Conservation (phyloP, 1,140 invertebrate genomes). For the Pararge aegeria region DNA sequence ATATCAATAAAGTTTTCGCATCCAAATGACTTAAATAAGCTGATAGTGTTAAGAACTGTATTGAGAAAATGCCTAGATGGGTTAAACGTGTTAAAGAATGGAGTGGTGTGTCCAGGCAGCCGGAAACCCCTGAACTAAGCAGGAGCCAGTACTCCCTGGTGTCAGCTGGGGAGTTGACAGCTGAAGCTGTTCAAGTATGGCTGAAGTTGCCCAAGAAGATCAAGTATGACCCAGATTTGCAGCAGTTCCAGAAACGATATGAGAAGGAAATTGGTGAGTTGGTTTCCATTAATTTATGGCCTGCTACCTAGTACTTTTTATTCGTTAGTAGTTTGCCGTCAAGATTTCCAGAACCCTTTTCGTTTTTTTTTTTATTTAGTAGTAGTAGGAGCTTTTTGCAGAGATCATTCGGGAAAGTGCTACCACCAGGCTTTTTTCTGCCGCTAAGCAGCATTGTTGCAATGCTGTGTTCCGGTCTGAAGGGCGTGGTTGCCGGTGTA, state of each 20-base stretch:
- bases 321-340: too few species aligned
- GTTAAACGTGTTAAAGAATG: conserved; percentile 48
- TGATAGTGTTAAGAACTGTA: neutral
- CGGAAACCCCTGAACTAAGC: conserved; percentile 40
- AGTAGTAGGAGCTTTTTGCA: too few species aligned
- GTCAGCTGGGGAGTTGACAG: conserved; percentile 79
- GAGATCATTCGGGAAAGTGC: too few species aligned
- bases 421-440: too few species aligned
- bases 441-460: too few species aligned
- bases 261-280: conserved; percentile 80
- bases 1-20: neutral
- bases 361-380: too few species aligned
- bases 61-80: conserved; percentile 46
- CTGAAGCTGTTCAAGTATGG: conserved; percentile 83
- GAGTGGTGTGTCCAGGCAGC: conserved; percentile 47
- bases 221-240: conserved; percentile 83
- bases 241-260: conserved; percentile 81
- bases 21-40: neutral
- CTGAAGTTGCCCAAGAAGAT: conserved; percentile 82
- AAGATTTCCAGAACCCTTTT: too few species aligned
- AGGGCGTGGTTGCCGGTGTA: too few species aligned
- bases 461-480: too few species aligned
- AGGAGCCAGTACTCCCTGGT: conserved; percentile 70
- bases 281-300: neutral
- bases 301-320: too few species aligned